Evolutionary conservation across 2,888 invertebrate species (phyloP).

Genomic region (Synanthedon formicaeformis): DNA sequence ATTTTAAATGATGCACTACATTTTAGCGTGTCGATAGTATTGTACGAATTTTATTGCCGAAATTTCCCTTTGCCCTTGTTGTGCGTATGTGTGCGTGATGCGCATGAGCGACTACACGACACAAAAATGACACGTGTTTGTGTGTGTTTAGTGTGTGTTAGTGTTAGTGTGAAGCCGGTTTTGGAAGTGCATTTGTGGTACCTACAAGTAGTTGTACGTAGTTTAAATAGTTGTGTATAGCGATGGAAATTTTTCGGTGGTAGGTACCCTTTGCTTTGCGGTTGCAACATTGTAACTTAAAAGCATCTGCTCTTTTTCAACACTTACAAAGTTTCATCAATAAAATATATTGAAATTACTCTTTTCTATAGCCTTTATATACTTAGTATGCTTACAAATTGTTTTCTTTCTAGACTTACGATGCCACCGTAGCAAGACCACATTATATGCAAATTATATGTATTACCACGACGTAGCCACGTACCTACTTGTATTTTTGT

Average conservation of each 20-base stretch:
- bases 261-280: neutral
- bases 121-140: neutral
- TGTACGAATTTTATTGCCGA: slow-evolving; percentile 50
- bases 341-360: too few relatives aligned
- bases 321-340: too few relatives aligned
- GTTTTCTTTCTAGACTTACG: too few relatives aligned
- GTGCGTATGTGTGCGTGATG: slow-evolving; percentile 7
- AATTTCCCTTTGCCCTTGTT: slow-evolving; percentile 63
- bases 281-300: neutral
- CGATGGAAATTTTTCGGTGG: slow-evolving; percentile 21
- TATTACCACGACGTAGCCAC: too few relatives aligned
- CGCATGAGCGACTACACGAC: slow-evolving; percentile 18
- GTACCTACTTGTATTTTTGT: too few relatives aligned
- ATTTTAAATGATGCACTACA: slow-evolving; percentile 10
- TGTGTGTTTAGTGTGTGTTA: slow-evolving; percentile 3
- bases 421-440: too few relatives aligned
- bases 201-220: slow-evolving; percentile 31
- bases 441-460: too few relatives aligned
- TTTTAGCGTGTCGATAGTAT: slow-evolving; percentile 6
- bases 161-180: slow-evolving; percentile 42
- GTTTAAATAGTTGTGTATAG: slow-evolving; percentile 25
- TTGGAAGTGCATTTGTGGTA: slow-evolving; percentile 45
- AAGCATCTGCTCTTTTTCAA: neutral
- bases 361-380: too few relatives aligned
- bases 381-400: too few relatives aligned